Percentiles rank a stretch among this genome's conserved stretches.
Conservation (phyloP, 2,113 vertebrate species). For the Hippocampus zosterae region DNA sequence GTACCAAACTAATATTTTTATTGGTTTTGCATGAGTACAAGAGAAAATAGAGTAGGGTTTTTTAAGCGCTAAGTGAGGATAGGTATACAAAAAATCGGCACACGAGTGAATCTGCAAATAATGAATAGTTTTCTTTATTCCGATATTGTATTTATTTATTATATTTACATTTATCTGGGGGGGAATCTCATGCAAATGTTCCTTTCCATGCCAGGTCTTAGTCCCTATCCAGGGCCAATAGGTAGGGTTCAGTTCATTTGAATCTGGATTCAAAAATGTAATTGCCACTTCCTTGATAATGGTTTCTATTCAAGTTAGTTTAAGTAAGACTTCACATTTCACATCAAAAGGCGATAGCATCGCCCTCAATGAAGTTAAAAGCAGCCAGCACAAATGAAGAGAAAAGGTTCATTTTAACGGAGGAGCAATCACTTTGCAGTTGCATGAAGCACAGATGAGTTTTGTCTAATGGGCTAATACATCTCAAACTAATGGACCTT, state of each 20-base stretch:
- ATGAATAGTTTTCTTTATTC: no score
- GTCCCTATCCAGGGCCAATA: neutral
- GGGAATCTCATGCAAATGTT: no score
- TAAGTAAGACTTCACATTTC: neutral
- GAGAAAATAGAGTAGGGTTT: no score
- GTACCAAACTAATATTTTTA: no score
- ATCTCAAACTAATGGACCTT: constrained; percentile 24
- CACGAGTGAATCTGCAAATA: no score
- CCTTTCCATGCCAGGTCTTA: neutral
- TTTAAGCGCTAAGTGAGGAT: no score
- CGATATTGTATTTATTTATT: no score
- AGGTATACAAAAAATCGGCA: no score
- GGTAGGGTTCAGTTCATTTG: neutral
- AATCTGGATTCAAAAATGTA: neutral
- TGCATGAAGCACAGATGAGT: constrained; percentile 31
- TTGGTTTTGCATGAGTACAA: no score
- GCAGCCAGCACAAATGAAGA: neutral
- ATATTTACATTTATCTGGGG: no score
- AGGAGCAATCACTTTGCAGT: constrained; percentile 19
- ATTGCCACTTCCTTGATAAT: neutral
- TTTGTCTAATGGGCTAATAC: constrained; percentile 40
- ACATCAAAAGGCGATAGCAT: neutral
- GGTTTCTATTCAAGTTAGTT: neutral
- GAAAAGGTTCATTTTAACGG: neutral
- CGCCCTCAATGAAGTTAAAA: neutral